Evolutionary conservation across 2,113 vertebrate species (phyloP), one percentile per base, ranked within the genome.

Genomic region (Hydropotes inermis): DNA sequence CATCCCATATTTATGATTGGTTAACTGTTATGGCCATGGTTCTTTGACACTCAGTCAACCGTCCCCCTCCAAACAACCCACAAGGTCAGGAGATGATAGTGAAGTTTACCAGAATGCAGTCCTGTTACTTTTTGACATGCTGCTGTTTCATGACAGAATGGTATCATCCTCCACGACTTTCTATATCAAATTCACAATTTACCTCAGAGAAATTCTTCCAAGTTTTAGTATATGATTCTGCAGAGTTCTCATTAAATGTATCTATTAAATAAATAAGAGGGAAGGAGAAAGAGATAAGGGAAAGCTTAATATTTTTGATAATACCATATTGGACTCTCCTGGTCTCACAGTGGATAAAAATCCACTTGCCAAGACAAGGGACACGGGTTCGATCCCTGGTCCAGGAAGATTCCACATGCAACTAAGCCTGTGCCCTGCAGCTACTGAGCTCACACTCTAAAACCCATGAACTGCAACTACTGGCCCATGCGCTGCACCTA

Each of bases 111-210:
- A 28, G 25, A 3, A 4, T 16, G 13, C 6, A n/a, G 21, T 43
- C 15, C 67, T 39, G 3, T 64, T 74, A 74, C 15, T 33, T 91
- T 67, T 25, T 94, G n/a, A 84, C 16, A n/a, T 45, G n/a, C 2
- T 64, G 43, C 1, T 64, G 6, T 27, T 85, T 94, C n/a, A 43
- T 25, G 21, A 54, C 7, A 84, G 70, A 50, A 76, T 25, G 55
- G 2, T 25, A 3, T 7, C 33, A 33, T 43, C 15, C 27, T 84
- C 58, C 50, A 23, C 17, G 1, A 4, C 14, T 90, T 92, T 60
- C 11, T 50, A 39, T 64, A 83, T 50, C 27, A 36, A 96, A 90
- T 82, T 52, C 50, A 57, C n/a, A 74, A 50, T 70, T 92, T 43
- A 60, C 27, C 17, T 43, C 17, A 85, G 93, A 95, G 11, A 85